phyloP scores from a whole-genome alignment of 2,113 vertebrate species.

The Poeciliopsis turrubarensis region DNA sequence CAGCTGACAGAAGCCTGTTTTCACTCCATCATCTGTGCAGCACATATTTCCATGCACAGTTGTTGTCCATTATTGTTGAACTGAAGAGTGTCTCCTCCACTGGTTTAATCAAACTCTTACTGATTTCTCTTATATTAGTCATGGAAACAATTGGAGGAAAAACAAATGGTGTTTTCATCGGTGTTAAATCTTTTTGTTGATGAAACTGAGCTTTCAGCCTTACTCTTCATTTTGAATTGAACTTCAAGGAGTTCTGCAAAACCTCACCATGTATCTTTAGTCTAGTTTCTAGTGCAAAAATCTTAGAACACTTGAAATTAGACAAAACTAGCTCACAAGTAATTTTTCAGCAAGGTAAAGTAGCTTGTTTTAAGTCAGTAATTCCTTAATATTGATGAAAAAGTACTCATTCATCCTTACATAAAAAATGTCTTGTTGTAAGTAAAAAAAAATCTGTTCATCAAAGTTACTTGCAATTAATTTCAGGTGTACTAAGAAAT shows the following conservation, averaged over 20 bases:
- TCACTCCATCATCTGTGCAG: not conserved
- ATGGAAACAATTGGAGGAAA: not conserved
- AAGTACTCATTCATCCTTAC: no score
- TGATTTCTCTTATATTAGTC: not conserved
- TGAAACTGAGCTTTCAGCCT: not conserved
- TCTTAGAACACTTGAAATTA: no score
- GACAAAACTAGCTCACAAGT: no score
- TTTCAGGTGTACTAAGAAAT: no score
- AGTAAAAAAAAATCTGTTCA: no score
- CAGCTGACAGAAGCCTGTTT: conserved; percentile 1
- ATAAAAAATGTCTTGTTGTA: no score
- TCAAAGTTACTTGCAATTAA: no score
- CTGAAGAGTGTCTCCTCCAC: not conserved
- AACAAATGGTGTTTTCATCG: not conserved
- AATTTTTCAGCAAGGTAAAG: no score
- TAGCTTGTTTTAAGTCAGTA: no score
- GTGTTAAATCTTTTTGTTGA: not conserved
- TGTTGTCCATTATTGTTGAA: not conserved
- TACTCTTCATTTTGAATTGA: not conserved
- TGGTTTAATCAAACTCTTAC: not conserved
- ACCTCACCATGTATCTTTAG: no score
- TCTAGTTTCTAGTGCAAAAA: no score
- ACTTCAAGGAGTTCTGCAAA: not conserved
- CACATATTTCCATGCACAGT: not conserved
- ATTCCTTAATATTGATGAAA: no score